Evolutionary conservation across 2,113 vertebrate genomes (phyloP).

Genomic region (Engystomops pustulosus): DNA sequence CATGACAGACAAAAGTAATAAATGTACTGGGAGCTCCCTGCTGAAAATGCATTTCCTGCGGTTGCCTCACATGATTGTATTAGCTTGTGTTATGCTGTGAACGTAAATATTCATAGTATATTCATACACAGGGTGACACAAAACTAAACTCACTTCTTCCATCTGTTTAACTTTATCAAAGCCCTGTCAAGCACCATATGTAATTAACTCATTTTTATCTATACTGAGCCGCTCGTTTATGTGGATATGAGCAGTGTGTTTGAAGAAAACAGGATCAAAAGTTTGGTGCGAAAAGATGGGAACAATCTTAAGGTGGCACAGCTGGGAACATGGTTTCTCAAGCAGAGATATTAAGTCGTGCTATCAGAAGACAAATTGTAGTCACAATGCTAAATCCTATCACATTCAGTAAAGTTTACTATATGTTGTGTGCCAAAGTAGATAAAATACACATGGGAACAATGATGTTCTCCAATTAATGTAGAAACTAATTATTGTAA

Average conservation of each 20-base stretch:
- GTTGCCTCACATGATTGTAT: constrained; percentile 48
- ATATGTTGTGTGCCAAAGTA: background rate
- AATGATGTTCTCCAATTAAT: background rate
- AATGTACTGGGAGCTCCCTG: constrained; percentile 46
- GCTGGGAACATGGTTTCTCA: constrained; percentile 56
- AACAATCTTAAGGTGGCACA: constrained; percentile 56
- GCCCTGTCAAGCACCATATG: constrained; percentile 56
- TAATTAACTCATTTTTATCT: constrained; percentile 58
- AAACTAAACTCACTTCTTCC: constrained; percentile 46
- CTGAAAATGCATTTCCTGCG: constrained; percentile 50
- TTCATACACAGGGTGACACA: constrained; percentile 53
- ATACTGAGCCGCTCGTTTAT: constrained; percentile 43
- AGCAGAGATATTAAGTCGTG: constrained; percentile 56
- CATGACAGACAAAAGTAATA: constrained; percentile 55
- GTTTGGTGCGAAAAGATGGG: constrained; percentile 40
- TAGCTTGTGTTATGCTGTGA: constrained; percentile 49
- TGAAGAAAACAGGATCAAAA: constrained; percentile 48
- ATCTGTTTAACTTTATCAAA: constrained; percentile 57
- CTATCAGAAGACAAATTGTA: constrained; percentile 46
- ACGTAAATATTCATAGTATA: constrained; percentile 55
- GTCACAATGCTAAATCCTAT: constrained; percentile 51
- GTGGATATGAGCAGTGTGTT: constrained; percentile 26
- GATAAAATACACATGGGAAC: background rate
- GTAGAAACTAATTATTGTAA: too few species aligned
- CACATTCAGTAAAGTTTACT: constrained; percentile 18